phyloP scores from a whole-genome alignment of 2,888 invertebrate species.

The Cyclophora punctaria region DNA sequence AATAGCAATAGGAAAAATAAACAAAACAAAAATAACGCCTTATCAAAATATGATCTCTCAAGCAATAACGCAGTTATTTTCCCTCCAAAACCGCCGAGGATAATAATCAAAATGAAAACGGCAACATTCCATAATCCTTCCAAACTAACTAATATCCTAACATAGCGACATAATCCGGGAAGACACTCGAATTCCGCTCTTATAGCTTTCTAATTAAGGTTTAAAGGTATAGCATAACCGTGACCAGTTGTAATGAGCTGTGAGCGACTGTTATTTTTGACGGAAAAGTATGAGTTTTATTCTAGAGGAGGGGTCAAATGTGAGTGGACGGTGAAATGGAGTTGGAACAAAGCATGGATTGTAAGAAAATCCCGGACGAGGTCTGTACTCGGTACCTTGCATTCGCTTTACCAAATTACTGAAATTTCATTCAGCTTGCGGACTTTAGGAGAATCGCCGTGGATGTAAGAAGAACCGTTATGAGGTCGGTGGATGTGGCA shows the following conservation, averaged over 20 bases:
- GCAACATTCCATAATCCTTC: constrained; percentile 50
- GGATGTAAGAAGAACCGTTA: constrained; percentile 23
- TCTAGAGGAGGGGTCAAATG: constrained; percentile 11
- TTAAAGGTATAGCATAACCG: constrained; percentile 28
- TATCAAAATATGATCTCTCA: too few species aligned
- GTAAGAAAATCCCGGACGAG: constrained; percentile 67
- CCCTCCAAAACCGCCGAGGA: constrained; percentile 9
- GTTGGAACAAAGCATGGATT: constrained; percentile 60
- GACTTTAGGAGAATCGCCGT: constrained; percentile 41
- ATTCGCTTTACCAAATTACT: constrained; percentile 73
- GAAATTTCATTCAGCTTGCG: constrained; percentile 71
- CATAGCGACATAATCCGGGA: constrained; percentile 19
- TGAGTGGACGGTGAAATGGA: constrained; percentile 9
- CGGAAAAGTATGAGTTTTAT: constrained; percentile 7
- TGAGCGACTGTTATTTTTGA: constrained; percentile 15
- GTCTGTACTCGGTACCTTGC: constrained; percentile 67
- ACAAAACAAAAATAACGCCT: too few species aligned
- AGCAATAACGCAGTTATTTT: background rate
- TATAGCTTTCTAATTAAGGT: constrained; percentile 32
- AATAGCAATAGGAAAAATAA: too few species aligned
- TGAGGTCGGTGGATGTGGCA: constrained; percentile 26
- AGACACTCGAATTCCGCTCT: constrained; percentile 30
- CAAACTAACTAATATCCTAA: constrained; percentile 46
- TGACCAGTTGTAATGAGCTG: constrained; percentile 41
- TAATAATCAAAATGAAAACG: constrained; percentile 41